These are phyloP conservation scores for Neodiprion pinetum DNA, from an alignment of 1,140 invertebrate species.

Conservation along the genomic window DNA sequence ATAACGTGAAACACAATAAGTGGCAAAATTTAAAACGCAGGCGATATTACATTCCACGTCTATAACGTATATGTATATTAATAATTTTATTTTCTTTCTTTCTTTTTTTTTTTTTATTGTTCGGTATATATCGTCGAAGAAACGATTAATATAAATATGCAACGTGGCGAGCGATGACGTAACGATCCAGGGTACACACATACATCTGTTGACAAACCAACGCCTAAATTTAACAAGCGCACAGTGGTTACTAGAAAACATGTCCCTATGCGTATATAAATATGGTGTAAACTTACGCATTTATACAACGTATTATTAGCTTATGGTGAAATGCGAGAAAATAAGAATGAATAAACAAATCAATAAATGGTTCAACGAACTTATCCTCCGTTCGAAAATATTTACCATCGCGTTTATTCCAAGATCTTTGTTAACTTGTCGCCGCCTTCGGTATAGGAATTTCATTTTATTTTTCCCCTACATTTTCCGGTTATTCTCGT, in stretches of 20 bases:
- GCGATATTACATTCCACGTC: no score
- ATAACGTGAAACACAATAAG: no score
- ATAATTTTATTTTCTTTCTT: no score
- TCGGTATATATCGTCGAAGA: no score
- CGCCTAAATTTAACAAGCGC: not conserved
- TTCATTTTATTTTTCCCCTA: not conserved
- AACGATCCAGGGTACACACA: not conserved
- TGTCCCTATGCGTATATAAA: not conserved
- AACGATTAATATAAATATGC: not conserved
- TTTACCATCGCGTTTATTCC: not conserved
- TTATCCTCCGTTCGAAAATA: not conserved
- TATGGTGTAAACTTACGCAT: not conserved
- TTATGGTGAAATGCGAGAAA: not conserved
- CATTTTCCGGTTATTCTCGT: not conserved
- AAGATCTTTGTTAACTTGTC: not conserved
- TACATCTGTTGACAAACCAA: not conserved
- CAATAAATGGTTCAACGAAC: not conserved
- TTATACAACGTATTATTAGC: not conserved
- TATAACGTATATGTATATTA: no score
- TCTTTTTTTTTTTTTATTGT: no score
- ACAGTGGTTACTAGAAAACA: not conserved
- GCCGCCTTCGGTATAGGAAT: not conserved
- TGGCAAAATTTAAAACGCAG: no score
- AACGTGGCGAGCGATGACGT: not conserved
- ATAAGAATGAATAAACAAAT: not conserved